Conservation (phyloP, 1,140 invertebrate genomes). For the Drosophila punjabiensis region DNA sequence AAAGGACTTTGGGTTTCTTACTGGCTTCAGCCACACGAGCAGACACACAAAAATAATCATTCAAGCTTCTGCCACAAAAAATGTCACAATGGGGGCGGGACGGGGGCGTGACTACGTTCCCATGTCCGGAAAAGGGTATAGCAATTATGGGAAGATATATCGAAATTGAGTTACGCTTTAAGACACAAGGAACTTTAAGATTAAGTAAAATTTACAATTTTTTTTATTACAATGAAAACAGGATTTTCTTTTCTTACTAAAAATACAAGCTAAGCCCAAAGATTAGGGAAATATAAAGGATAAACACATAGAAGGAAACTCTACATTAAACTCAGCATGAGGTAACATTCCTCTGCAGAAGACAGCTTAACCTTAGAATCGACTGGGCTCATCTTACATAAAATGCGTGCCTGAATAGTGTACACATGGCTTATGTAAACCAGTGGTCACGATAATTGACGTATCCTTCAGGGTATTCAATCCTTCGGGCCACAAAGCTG, state of each 20-base stretch:
- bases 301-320: not conserved
- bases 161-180: constrained; percentile 2
- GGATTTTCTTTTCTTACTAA: not conserved
- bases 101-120: constrained; percentile 11
- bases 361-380: constrained; percentile 5
- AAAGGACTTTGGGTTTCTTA: constrained; percentile 49
- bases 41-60: constrained; percentile 42
- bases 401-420: constrained; percentile 1
- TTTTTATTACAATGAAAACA: not conserved
- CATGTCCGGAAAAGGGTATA: constrained; percentile 5
- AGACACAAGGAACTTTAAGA: not conserved
- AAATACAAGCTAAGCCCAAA: not conserved
- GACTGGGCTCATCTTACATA: constrained; percentile 33
- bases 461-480: constrained; percentile 37
- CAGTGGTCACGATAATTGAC: constrained; percentile 39
- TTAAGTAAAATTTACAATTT: not conserved
- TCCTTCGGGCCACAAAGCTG: constrained; percentile 27
- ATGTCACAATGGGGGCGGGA: constrained; percentile 1
- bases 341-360: constrained; percentile 4
- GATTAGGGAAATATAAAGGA: not conserved
- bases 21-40: constrained; percentile 26
- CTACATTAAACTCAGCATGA: constrained; percentile 4
- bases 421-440: constrained; percentile 28
- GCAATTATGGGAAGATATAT: constrained; percentile 5
- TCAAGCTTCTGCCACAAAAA: constrained; percentile 34